Evolutionary conservation across 2,888 invertebrate genomes (phyloP), one percentile per base, ranked within the genome.

Genomic region (Lordiphosa andalusiaca): DNA sequence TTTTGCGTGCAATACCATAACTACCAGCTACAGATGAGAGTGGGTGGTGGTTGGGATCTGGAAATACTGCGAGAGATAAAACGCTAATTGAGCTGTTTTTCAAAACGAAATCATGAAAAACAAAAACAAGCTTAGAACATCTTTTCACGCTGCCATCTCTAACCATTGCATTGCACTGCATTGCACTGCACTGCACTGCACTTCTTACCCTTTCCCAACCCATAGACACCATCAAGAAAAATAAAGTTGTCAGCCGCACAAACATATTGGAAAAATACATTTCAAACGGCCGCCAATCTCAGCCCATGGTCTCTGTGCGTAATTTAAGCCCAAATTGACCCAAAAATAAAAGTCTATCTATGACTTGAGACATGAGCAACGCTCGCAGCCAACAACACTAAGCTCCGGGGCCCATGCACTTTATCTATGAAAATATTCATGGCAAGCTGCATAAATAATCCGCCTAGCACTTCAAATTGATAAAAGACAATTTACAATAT

Each of bases 271-370:
- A 51, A 51, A 66, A 64, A 64, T 30, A 78, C 78, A 69, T 69
- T 56, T 72, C 57, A 56, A 52, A 50, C 52, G 42, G 48, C 44
- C 59, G 55, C 49, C 80, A 75, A 80, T 80, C 66, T 72, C 58
- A 53, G 70, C 77, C 73, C 73, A 72, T 63, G 69, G 70, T 63
- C 50, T 41, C 19, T 40, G 62, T 58, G 70, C 65, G 84, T 84
- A 67, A 81, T 84, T 84, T 77, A 80, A 80, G 75, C 83, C 74
- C 84, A 84, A 73, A 81, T 71, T 78, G 84, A 78, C 78, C 78
- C 69, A 80, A 80, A 78, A 84, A 84, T 33, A 37, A 47, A 59
- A 33, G 25, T n/a, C 54, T 23, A 38, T n/a, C 35, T 19, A 16
- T 12, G 16, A 33, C 40, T 33, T 46, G 50, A 51, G 60, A 46